These are phyloP conservation scores for Oxyruncus cristatus DNA, from an alignment of 2,113 vertebrate species.

Conservation along the genomic window DNA sequence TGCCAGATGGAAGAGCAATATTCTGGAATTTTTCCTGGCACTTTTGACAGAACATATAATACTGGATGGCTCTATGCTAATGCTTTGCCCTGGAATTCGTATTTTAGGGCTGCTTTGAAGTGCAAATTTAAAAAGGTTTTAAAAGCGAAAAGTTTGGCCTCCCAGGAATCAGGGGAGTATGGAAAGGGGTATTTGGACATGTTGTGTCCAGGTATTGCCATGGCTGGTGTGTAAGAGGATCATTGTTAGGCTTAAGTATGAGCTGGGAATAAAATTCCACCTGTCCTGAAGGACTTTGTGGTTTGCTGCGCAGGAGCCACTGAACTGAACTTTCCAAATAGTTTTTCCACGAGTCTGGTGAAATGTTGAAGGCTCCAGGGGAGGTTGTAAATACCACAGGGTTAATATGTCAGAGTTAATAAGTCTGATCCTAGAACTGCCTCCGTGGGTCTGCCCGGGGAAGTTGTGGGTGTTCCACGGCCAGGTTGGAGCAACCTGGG, in stretches of 20 bases:
- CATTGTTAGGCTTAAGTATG: background rate
- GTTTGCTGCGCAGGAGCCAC: background rate
- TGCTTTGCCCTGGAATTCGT: conserved; percentile 64
- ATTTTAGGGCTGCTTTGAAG: conserved; percentile 76
- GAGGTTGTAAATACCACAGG: conserved; percentile 5
- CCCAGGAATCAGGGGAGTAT: conserved; percentile 55
- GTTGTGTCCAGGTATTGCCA: conserved; percentile 19
- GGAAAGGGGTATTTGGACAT: conserved; percentile 31
- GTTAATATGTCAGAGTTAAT: background rate
- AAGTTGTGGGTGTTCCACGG: background rate
- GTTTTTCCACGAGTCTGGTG: background rate
- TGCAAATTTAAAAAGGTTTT: conserved; percentile 69
- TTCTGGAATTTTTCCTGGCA: conserved; percentile 71
- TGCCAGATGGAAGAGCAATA: conserved; percentile 77
- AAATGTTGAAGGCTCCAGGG: background rate
- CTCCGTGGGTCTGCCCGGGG: background rate
- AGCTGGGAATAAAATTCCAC: background rate
- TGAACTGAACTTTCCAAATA: background rate
- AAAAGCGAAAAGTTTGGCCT: conserved; percentile 51
- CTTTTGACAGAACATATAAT: conserved; percentile 72
- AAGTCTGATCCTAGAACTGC: background rate
- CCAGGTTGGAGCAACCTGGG: background rate
- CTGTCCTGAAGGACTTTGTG: background rate
- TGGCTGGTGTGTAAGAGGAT: conserved; percentile 12
- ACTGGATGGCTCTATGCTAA: conserved; percentile 74